Evolutionary conservation across 92 coral and sea anemone species (phyloP).

Genomic region (Virgularia gustaviana): DNA sequence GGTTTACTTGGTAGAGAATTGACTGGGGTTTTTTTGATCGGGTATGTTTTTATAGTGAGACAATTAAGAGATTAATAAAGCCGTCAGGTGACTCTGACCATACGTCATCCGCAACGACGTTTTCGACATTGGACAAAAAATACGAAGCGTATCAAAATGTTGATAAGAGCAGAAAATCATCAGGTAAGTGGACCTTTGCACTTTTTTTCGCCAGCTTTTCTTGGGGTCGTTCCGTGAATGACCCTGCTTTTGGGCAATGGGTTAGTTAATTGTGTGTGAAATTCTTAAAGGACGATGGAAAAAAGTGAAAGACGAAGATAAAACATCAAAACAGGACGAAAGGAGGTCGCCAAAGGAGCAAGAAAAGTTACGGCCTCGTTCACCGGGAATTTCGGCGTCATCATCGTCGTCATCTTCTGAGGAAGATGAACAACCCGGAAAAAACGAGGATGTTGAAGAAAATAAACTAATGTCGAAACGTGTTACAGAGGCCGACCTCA

Average conservation of each 20-base stretch:
- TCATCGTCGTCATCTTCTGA: slow-evolving; percentile 31
- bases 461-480: slow-evolving; percentile 19
- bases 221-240: not conserved
- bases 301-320: slow-evolving; percentile 53
- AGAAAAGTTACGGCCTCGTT: slow-evolving; percentile 6
- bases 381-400: slow-evolving; percentile 47
- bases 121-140: slow-evolving; percentile 45
- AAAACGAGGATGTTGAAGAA: slow-evolving; percentile 28
- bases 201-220: not conserved
- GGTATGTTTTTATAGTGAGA: too few species aligned
- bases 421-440: not conserved
- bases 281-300: slow-evolving; percentile 77
- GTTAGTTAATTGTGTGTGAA: too few species aligned
- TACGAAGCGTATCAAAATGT: slow-evolving; percentile 7
- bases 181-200: slow-evolving; percentile 3
- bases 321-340: slow-evolving; percentile 13
- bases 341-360: slow-evolving; percentile 24
- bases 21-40: too few species aligned
- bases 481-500: slow-evolving; percentile 87
- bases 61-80: slow-evolving; percentile 59
- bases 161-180: not conserved
- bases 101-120: slow-evolving; percentile 31
- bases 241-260: too few species aligned
- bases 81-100: slow-evolving; percentile 58
- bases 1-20: too few species aligned